These are phyloP conservation scores for Itoplectis maculator DNA, from an alignment of 2,888 invertebrate species.

Conservation along the genomic window DNA sequence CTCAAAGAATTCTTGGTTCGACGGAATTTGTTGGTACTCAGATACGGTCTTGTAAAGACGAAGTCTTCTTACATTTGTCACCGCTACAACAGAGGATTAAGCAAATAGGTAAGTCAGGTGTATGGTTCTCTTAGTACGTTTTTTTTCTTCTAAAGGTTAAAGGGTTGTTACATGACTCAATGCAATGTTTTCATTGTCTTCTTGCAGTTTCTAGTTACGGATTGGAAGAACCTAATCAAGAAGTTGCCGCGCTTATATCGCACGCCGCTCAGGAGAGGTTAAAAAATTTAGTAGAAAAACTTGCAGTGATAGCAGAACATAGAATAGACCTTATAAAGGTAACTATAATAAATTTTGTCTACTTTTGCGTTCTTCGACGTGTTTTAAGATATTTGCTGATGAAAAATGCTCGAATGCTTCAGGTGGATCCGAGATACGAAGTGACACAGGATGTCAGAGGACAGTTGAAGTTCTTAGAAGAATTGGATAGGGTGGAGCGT, in stretches of 20 bases:
- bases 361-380: background rate
- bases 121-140: constrained; percentile 3
- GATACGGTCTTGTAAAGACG: constrained; percentile 96
- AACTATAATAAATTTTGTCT: constrained; percentile 60
- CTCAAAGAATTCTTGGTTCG: constrained; percentile 96
- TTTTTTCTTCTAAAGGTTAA: background rate
- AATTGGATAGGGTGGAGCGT: constrained; percentile 96
- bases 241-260: constrained; percentile 95
- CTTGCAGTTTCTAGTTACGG: constrained; percentile 88
- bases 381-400: constrained; percentile 18
- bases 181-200: constrained; percentile 21
- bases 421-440: constrained; percentile 95
- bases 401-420: constrained; percentile 68
- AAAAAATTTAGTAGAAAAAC: constrained; percentile 95
- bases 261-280: constrained; percentile 98
- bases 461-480: constrained; percentile 98
- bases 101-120: constrained; percentile 86
- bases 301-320: constrained; percentile 97
- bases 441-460: constrained; percentile 94
- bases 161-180: too few species aligned
- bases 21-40: constrained; percentile 96
- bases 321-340: constrained; percentile 96
- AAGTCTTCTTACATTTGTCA: constrained; percentile 92
- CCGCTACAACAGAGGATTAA: constrained; percentile 92
- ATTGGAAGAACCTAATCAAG: constrained; percentile 93